Conservation (phyloP, 1,140 invertebrate genomes). For the Hypsibius dujardini region DNA sequence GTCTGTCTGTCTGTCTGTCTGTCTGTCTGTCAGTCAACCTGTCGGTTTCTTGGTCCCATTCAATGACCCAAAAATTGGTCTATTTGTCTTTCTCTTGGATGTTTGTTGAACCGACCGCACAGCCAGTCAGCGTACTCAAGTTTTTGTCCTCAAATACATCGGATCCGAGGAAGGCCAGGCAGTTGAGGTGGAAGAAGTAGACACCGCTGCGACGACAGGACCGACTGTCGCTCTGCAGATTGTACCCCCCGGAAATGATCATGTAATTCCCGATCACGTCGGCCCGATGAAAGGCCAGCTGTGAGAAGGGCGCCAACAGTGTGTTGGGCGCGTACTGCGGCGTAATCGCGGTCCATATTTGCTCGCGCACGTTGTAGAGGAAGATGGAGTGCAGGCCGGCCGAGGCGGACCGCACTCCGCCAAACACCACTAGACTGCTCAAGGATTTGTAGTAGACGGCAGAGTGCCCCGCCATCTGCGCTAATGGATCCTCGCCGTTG, state of each 20-base stretch:
- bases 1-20: no score
- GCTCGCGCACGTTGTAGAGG: neutral
- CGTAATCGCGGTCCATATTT: neutral
- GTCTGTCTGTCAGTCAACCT: no score
- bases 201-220: neutral
- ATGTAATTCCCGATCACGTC: neutral
- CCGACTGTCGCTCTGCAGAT: neutral
- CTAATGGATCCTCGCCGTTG: neutral
- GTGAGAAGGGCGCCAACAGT: neutral
- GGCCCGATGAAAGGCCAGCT: neutral
- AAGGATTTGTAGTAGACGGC: neutral
- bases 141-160: neutral
- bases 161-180: neutral
- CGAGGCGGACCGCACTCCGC: neutral
- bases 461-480: neutral
- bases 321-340: neutral
- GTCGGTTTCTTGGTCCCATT: no score
- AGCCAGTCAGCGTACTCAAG: neutral
- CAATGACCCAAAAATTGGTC: no score
- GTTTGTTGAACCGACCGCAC: neutral
- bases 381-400: neutral
- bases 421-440: constrained; percentile 11
- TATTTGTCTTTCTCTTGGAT: neutral
- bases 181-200: neutral
- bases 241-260: constrained; percentile 2